A percentile compares a stretch with the other conserved stretches of the same genome.
Evolutionary conservation across 2,113 vertebrate species (phyloP).

Genomic region (Tragelaphus strepsiceros): DNA sequence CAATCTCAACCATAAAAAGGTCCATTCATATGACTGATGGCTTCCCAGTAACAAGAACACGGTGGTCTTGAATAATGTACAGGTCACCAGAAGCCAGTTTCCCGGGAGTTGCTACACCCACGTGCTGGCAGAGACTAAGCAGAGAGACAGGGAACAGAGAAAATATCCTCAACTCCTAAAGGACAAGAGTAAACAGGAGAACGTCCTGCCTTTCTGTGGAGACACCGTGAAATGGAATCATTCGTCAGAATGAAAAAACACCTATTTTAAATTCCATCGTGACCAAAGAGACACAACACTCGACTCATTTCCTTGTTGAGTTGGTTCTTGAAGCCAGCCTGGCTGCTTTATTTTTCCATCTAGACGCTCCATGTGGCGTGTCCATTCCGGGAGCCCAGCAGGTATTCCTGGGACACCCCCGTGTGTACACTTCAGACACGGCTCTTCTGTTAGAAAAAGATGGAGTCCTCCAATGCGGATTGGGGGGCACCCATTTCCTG

Average conservation of each 20-base stretch:
- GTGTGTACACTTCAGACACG: accelerated
- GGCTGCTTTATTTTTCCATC: not conserved
- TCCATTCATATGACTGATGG: not conserved
- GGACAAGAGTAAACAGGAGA: not conserved
- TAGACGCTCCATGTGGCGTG: not conserved
- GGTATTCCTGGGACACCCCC: not conserved
- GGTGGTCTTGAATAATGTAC: not conserved
- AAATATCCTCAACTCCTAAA: not conserved
- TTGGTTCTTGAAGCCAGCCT: not conserved
- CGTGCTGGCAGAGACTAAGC: not conserved
- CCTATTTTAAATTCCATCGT: not conserved
- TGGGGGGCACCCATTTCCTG: not conserved
- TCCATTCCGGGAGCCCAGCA: not conserved
- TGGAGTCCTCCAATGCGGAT: not conserved
- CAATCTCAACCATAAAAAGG: not conserved
- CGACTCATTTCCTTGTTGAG: not conserved
- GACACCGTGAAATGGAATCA: not conserved
- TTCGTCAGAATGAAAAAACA: not conserved
- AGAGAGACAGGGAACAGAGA: not conserved
- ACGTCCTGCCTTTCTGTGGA: not conserved
- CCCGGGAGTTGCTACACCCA: not conserved
- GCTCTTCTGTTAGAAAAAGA: not conserved
- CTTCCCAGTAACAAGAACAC: not conserved
- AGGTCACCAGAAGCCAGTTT: not conserved
- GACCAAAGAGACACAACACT: not conserved